Evolutionary conservation across 2,888 invertebrate genomes (phyloP).

Genomic region (Tachina fera): DNA sequence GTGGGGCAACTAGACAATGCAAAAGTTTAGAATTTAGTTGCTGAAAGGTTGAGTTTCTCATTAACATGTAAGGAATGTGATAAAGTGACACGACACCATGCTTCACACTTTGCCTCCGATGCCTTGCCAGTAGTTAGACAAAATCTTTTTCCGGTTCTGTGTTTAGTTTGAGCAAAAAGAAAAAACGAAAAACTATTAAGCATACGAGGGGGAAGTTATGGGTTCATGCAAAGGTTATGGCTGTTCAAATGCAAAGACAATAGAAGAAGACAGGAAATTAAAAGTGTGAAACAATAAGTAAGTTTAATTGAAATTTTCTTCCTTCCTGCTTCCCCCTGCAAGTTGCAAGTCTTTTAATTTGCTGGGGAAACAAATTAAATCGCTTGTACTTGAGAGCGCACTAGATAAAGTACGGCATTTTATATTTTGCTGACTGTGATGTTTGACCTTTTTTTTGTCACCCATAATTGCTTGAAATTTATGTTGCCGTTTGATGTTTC

Average conservation of each 20-base stretch:
- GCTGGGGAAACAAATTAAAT: conserved; percentile 33
- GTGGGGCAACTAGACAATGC: conserved; percentile 51
- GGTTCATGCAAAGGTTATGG: conserved; percentile 16
- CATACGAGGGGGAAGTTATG: not conserved
- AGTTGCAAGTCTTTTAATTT: conserved; percentile 11
- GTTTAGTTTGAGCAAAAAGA: not conserved
- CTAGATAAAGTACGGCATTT: not conserved
- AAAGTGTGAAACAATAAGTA: conserved; percentile 66
- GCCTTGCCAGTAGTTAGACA: not conserved
- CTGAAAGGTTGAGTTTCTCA: conserved; percentile 67
- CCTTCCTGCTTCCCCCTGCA: not conserved
- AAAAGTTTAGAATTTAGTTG: conserved; percentile 61
- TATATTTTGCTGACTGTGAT: not conserved
- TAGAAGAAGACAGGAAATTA: conserved; percentile 65
- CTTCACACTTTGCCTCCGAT: not conserved
- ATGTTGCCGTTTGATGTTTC: not conserved
- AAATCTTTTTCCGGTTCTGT: conserved; percentile 5
- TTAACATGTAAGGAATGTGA: conserved; percentile 58
- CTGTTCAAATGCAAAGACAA: conserved; percentile 31
- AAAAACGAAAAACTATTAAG: not conserved
- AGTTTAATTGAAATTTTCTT: conserved; percentile 64
- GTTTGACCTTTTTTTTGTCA: conserved; percentile 65
- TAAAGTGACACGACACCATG: conserved; percentile 16
- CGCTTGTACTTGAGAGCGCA: conserved; percentile 3
- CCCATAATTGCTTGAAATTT: conserved; percentile 60